A percentile compares a stretch with the other conserved stretches of the same genome.
phyloP scores from a whole-genome alignment of 2,888 invertebrate species.

The Nezara viridula region DNA sequence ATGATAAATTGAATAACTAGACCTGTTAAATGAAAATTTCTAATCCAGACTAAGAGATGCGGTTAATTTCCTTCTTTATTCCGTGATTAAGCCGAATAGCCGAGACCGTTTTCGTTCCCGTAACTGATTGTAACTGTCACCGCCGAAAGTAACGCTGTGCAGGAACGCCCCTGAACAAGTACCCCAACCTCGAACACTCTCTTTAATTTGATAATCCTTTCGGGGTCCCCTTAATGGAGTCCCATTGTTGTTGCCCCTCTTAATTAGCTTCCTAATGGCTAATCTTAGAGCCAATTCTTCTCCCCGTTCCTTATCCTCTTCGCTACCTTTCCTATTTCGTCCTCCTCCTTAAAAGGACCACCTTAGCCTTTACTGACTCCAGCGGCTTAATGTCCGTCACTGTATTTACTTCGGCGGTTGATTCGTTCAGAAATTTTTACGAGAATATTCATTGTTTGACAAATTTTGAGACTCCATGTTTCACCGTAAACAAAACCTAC shows the following conservation, averaged over 20 bases:
- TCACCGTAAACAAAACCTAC: no score
- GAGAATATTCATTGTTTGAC: background rate
- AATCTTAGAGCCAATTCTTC: background rate
- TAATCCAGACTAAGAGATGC: no score
- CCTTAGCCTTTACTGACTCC: background rate
- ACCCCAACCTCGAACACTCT: background rate
- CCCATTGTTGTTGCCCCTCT: background rate
- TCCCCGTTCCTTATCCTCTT: background rate
- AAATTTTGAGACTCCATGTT: no score
- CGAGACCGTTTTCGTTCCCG: no score
- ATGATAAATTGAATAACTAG: no score
- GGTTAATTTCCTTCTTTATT: no score
- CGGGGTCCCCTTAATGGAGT: background rate
- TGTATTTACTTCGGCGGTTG: background rate
- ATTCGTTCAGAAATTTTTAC: background rate
- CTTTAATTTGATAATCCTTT: conserved; percentile 31
- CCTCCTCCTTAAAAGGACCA: background rate
- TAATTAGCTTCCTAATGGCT: conserved; percentile 37
- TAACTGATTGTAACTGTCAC: no score
- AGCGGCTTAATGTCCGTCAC: background rate
- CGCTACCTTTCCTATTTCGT: background rate
- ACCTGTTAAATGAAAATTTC: no score
- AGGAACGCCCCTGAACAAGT: background rate
- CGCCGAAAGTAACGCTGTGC: background rate
- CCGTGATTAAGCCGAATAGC: no score